These are phyloP conservation scores for Phoebastria nigripes DNA, from an alignment of 2,797 vertebrate genomes.

Conservation along the genomic window DNA sequence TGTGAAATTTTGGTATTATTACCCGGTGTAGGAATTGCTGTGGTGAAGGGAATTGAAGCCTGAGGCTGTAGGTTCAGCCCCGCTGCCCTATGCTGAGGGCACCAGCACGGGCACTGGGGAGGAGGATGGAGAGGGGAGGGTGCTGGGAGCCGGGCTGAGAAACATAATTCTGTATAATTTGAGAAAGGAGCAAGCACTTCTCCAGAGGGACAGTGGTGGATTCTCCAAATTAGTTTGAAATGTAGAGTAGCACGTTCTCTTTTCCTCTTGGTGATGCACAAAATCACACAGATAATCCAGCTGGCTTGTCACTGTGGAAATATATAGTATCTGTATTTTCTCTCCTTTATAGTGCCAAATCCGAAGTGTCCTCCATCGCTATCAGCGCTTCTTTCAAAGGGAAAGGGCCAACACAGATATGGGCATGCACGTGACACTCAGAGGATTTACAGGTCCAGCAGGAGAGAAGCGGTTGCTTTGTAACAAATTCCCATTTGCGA, in stretches of 20 bases:
- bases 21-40: neutral
- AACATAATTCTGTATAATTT: neutral
- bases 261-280: neutral
- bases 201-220: neutral
- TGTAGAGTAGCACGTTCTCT: neutral
- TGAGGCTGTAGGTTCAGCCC: neutral
- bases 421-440: accelerated
- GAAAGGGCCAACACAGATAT: neutral
- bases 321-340: neutral
- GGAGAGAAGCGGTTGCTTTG: neutral
- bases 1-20: neutral
- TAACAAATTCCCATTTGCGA: neutral
- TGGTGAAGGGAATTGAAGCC: neutral
- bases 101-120: neutral
- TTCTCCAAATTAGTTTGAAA: neutral
- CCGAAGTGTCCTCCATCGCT: accelerated
- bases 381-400: neutral
- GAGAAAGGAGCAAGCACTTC: neutral
- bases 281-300: neutral
- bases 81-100: neutral
- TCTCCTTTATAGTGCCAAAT: neutral
- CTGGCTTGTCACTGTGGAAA: neutral
- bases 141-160: neutral
- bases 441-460: neutral
- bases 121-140: neutral